Conservation (phyloP, 2,113 vertebrate genomes). For the Tetrax tetrax region DNA sequence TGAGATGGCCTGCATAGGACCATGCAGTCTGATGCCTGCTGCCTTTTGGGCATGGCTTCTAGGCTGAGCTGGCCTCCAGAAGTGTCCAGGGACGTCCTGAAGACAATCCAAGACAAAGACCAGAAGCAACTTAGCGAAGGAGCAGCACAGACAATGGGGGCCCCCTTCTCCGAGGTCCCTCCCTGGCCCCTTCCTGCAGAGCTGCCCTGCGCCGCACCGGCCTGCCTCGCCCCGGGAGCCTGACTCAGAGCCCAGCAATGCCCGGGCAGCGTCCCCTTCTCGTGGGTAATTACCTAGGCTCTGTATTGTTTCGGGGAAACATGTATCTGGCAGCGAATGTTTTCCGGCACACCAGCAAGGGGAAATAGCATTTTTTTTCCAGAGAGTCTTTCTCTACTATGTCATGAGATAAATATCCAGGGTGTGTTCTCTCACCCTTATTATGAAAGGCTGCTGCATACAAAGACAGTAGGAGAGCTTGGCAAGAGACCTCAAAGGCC, state of each 20-base stretch:
- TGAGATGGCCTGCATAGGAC: accelerated
- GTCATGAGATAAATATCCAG: constrained; percentile 41
- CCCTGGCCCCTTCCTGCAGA: background rate
- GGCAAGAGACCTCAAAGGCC: background rate
- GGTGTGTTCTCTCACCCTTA: constrained; percentile 1
- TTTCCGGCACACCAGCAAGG: background rate
- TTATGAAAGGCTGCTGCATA: background rate
- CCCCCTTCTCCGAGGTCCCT: accelerated
- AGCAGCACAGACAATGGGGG: background rate
- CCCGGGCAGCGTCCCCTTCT: background rate
- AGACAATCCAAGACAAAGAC: background rate
- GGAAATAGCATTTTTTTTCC: background rate
- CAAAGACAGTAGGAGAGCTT: background rate
- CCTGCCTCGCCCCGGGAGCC: background rate
- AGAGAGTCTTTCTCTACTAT: background rate
- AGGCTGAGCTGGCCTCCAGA: background rate
- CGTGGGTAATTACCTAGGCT: background rate
- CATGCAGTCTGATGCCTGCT: background rate
- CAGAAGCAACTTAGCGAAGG: background rate
- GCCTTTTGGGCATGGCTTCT: background rate
- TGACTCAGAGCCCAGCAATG: background rate
- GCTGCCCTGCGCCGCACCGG: accelerated
- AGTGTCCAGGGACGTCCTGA: background rate
- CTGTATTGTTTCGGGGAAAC: background rate
- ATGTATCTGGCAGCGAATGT: background rate